These are phyloP conservation scores for Tragulus kanchil DNA, from an alignment of 2,113 vertebrate genomes.

Conservation along the genomic window DNA sequence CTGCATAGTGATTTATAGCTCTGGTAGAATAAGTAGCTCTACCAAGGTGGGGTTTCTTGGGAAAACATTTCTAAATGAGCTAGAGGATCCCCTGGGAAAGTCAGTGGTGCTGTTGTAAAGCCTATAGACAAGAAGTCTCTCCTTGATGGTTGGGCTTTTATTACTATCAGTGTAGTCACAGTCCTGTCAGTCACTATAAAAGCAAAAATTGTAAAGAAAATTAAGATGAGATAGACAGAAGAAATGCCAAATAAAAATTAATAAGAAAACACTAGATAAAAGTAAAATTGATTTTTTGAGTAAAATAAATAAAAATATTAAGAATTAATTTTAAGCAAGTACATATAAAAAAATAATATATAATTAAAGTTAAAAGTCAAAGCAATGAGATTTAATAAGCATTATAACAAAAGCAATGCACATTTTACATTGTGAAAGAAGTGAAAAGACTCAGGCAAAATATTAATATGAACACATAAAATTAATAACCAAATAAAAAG, in stretches of 20 bases:
- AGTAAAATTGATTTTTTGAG: neutral
- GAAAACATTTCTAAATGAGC: neutral
- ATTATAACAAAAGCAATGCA: neutral
- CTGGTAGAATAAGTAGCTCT: neutral
- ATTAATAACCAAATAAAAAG: neutral
- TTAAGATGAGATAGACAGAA: neutral
- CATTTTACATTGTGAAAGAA: neutral
- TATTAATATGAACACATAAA: neutral
- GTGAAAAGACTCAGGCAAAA: neutral
- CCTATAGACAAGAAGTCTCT: neutral
- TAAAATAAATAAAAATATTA: neutral
- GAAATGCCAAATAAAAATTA: neutral
- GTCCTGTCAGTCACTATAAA: neutral
- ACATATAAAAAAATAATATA: neutral
- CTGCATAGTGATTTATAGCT: neutral
- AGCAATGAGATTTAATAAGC: neutral
- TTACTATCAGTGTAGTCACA: neutral
- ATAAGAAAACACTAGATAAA: neutral
- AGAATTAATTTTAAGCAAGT: neutral
- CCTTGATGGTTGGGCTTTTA: neutral
- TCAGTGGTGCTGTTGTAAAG: neutral
- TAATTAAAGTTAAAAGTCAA: neutral
- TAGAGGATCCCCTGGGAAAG: neutral
- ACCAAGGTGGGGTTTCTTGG: neutral
- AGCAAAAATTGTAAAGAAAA: neutral